A percentile compares a stretch with the other conserved stretches of the same genome.
Conservation (phyloP, 1,140 invertebrate genomes). For the Pogonomyrmex californicus region DNA sequence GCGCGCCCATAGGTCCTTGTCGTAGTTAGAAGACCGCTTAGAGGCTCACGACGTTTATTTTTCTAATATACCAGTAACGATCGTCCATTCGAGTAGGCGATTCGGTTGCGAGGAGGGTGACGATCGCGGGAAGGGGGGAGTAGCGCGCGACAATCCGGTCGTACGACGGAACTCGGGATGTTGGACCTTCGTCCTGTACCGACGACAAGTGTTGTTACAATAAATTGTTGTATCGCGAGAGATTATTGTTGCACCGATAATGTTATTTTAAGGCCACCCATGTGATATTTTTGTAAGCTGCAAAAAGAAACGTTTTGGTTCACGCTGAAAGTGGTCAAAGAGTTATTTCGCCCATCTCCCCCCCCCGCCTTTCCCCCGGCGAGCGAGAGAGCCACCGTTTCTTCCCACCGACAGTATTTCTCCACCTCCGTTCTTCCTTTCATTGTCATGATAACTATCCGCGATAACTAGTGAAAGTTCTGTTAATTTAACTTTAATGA, state of each 20-base stretch:
- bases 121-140: background rate
- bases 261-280: slow-evolving; percentile 52
- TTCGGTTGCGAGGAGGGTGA: background rate
- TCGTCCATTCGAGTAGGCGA: slow-evolving; percentile 24
- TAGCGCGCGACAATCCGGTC: background rate
- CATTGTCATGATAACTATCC: slow-evolving; percentile 48
- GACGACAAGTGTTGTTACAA: background rate
- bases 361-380: no score
- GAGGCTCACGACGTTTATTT: slow-evolving; percentile 45
- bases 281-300: slow-evolving; percentile 63
- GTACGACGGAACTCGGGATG: background rate
- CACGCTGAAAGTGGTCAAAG: slow-evolving; percentile 35
- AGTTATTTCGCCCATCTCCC: slow-evolving; percentile 10
- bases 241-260: slow-evolving; percentile 43
- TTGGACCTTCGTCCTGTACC: background rate
- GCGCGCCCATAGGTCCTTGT: slow-evolving; percentile 10
- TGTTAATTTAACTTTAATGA: slow-evolving; percentile 64
- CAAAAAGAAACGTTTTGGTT: slow-evolving; percentile 49
- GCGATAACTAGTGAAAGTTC: slow-evolving; percentile 60
- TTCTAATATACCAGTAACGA: slow-evolving; percentile 39
- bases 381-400: background rate
- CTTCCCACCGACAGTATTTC: slow-evolving; percentile 19
- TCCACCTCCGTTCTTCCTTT: slow-evolving; percentile 12
- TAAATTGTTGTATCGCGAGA: slow-evolving; percentile 33
- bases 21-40: slow-evolving; percentile 19